Evolutionary conservation across 37 sponge, comb jelly and placozoan genomes (phyloP).

Genomic region (Eunapius fragilis): DNA sequence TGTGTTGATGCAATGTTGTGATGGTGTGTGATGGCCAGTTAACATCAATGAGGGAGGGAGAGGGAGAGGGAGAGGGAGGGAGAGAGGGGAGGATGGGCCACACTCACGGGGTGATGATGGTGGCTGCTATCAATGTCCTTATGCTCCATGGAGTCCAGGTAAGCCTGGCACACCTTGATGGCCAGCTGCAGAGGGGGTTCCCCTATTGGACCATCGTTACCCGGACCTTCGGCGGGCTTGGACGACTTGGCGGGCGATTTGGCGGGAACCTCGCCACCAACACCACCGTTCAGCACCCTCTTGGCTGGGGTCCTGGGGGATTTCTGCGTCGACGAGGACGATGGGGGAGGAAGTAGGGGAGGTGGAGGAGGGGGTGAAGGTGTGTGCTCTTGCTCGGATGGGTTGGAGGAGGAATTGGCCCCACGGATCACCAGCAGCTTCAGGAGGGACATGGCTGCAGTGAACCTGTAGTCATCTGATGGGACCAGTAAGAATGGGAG

Average conservation of each 20-base stretch:
- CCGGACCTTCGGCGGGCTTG: background rate
- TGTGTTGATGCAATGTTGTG: no score
- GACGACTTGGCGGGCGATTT: background rate
- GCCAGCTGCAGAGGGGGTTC: slow-evolving; percentile 38
- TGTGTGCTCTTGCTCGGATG: background rate
- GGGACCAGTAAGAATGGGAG: no score
- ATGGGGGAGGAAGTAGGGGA: background rate
- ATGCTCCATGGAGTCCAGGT: slow-evolving; percentile 55
- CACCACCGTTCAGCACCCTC: no score
- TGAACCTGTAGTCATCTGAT: slow-evolving; percentile 78
- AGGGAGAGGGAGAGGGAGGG: no score
- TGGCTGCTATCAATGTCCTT: slow-evolving; percentile 80
- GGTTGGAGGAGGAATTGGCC: background rate
- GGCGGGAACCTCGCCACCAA: no score
- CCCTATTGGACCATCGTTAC: background rate
- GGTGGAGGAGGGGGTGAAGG: slow-evolving; percentile 5
- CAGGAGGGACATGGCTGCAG: slow-evolving; percentile 74
- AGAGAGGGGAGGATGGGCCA: no score
- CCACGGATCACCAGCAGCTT: slow-evolving; percentile 33
- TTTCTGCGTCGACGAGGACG: background rate
- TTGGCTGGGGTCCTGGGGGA: background rate
- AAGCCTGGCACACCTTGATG: slow-evolving; percentile 55
- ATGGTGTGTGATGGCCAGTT: background rate
- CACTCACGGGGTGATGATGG: slow-evolving; percentile 36
- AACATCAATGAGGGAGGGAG: no score